These are phyloP conservation scores for Butorides virescens DNA, from an alignment of 2,113 vertebrate genomes.

Conservation along the genomic window DNA sequence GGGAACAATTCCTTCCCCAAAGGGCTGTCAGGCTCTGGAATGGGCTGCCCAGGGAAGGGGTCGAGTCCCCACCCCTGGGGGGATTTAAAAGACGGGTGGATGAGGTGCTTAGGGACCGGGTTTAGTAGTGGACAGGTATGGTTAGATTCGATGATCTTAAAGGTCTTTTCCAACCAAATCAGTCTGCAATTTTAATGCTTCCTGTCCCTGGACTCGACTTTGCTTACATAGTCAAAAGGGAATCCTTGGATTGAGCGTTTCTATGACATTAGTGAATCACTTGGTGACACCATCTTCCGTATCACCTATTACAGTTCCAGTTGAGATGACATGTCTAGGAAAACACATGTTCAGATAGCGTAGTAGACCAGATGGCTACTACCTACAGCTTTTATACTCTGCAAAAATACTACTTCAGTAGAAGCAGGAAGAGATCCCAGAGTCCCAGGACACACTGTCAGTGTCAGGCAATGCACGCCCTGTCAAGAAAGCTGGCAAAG, in stretches of 20 bases:
- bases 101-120: too few species aligned
- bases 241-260: background rate
- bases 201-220: background rate
- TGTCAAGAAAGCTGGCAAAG: background rate
- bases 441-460: background rate
- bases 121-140: too few species aligned
- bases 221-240: background rate
- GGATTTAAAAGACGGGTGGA: too few species aligned
- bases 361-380: background rate
- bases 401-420: background rate
- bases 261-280: background rate
- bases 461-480: too few species aligned
- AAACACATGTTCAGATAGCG: background rate
- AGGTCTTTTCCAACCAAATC: too few species aligned
- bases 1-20: too few species aligned
- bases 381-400: background rate
- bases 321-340: background rate
- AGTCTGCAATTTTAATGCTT: background rate
- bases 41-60: too few species aligned
- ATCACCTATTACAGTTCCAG: too few species aligned
- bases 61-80: too few species aligned
- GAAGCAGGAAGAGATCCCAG: background rate
- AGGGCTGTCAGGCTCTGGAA: too few species aligned
- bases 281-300: background rate
- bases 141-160: too few species aligned